These are phyloP conservation scores for Zoanthus sansibaricus DNA, from an alignment of 92 coral and sea anemone genomes.

Conservation along the genomic window DNA sequence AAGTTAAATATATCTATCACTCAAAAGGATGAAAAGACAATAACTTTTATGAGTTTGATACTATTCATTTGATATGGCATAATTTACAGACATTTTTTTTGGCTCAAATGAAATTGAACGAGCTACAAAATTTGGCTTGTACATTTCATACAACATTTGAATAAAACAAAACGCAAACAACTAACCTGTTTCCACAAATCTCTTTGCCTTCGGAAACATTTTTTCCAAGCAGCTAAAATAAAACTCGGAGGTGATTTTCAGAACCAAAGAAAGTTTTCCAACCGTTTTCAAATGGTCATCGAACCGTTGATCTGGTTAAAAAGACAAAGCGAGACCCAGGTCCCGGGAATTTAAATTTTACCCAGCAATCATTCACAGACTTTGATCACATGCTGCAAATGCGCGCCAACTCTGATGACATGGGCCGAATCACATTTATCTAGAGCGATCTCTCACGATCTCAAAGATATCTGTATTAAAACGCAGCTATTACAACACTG, in stretches of 20 bases:
- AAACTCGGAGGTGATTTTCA: background rate
- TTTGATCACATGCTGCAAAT: slow-evolving; percentile 47
- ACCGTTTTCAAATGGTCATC: background rate
- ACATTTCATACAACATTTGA: too few species aligned
- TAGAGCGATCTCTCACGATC: too few species aligned
- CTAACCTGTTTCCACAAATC: background rate
- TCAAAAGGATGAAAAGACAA: too few species aligned
- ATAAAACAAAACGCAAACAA: background rate
- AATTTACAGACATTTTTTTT: too few species aligned
- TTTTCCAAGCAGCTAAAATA: background rate
- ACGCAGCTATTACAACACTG: too few species aligned
- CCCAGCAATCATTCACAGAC: slow-evolving; percentile 32
- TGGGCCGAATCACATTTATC: background rate
- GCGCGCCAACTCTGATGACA: slow-evolving; percentile 31
- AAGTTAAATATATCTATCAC: too few species aligned
- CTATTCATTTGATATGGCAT: too few species aligned
- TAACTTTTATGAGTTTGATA: too few species aligned
- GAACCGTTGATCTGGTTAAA: slow-evolving; percentile 3
- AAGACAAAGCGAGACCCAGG: slow-evolving; percentile 17
- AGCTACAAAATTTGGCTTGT: too few species aligned
- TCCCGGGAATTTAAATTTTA: slow-evolving; percentile 42
- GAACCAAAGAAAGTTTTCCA: background rate
- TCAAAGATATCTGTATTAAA: too few species aligned
- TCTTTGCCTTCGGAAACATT: slow-evolving; percentile 14
- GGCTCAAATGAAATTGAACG: background rate